Conservation (phyloP, 2,113 vertebrate species). For the Eptesicus fuscus region DNA sequence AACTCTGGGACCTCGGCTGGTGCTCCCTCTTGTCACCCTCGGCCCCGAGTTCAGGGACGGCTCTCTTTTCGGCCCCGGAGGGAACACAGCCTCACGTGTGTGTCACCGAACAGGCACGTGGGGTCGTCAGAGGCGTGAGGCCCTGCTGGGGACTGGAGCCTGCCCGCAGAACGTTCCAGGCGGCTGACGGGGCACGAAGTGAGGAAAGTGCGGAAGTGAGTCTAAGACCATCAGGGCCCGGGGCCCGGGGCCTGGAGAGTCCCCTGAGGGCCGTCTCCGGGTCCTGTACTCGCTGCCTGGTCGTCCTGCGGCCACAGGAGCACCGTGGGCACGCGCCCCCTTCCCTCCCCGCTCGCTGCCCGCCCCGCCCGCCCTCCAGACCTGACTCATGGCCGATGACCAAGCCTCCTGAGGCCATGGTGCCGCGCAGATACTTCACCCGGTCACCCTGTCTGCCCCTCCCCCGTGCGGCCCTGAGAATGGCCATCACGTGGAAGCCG, state of each 20-base stretch:
- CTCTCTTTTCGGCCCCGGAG: neutral
- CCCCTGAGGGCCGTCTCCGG: neutral
- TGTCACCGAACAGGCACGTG: neutral
- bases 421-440: neutral
- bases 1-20: neutral
- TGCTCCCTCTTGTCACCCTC: neutral
- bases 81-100: neutral
- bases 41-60: neutral
- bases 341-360: neutral
- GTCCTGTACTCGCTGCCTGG: neutral
- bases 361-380: neutral
- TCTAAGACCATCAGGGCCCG: neutral
- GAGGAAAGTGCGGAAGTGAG: neutral
- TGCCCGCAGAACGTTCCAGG: neutral
- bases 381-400: neutral
- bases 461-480: neutral
- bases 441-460: too few species aligned
- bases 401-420: neutral
- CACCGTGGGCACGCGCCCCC: neutral
- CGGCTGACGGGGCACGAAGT: neutral
- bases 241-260: neutral
- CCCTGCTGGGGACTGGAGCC: neutral
- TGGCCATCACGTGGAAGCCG: neutral
- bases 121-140: neutral
- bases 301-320: neutral